Evolutionary conservation across 1,140 invertebrate genomes (phyloP), one percentile per base, ranked within the genome.

Genomic region (Phymastichus coffea): DNA sequence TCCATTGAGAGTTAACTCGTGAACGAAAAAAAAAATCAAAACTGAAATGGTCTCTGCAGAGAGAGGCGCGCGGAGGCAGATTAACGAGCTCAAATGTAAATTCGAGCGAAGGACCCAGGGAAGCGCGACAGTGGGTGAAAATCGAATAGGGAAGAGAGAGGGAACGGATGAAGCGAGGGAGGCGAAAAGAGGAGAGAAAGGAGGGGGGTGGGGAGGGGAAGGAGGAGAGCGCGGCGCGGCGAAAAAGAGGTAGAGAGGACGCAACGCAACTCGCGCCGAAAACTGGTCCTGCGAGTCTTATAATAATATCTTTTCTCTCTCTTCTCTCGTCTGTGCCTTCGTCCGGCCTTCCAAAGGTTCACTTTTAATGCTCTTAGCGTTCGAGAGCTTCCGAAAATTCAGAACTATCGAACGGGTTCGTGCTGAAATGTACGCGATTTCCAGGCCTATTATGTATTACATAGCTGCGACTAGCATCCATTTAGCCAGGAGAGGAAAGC

Each of bases 81-180:
- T 67, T 64, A 69, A 67, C 61, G 60, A 69, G 65, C 62, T 61
- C 58, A 58, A 65, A 67, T 60, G 52, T 61, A 55, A 64, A 67
- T 62, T 55, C 57, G 57, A 20, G 54, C 52, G 61, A 66, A 63
- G 62, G 64, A 62, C n/a, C 53, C 55, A 61, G 58, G 41, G 57
- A 41, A 44, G 55, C 61, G 53, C 63, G 62, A 44, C 53, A 66
- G 61, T 61, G 62, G 63, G 62, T 61, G 67, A 67, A 60, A 54
- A 60, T 64, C 57, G 64, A 66, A 59, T 66, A 66, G 60, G 51
- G 60, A 60, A 66, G 41, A 41, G 22, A 47, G n/a, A n/a, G n/a
- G n/a, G n/a, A n/a, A n/a, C n/a, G n/a, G n/a, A 12, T 33, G 28
- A 33, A 12, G 28, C 28, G 28, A 33, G 12, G 6, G 28, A 7